phyloP scores from a whole-genome alignment of 2,888 invertebrate species.

The Acanthococcus lagerstroemiae region DNA sequence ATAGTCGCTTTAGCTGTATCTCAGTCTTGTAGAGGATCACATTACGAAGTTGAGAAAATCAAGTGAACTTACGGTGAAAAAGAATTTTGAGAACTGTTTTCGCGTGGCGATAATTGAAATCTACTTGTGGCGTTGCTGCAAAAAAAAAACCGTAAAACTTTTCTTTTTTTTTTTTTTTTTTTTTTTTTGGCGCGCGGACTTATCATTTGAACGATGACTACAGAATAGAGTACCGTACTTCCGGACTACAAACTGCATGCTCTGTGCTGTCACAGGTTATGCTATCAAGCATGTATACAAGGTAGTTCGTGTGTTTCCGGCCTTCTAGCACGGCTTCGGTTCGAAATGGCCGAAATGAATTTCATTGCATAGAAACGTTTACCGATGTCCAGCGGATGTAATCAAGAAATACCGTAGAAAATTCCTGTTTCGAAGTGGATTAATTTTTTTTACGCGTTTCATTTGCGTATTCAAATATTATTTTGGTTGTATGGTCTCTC shows the following conservation, averaged over 20 bases:
- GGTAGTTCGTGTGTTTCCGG: neutral
- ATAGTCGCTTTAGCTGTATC: too few species aligned
- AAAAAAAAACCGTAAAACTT: neutral
- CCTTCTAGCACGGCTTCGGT: neutral
- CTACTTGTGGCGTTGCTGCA: neutral
- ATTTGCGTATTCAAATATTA: too few species aligned
- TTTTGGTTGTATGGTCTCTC: too few species aligned
- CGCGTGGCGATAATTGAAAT: neutral
- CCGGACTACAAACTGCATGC: slow-evolving; percentile 15
- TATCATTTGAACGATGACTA: neutral
- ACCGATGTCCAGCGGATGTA: neutral
- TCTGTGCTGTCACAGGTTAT: neutral
- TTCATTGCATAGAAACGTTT: neutral
- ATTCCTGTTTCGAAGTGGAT: neutral
- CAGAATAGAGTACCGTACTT: slow-evolving; percentile 17
- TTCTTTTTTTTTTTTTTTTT: slow-evolving; percentile 6
- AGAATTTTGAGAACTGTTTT: neutral
- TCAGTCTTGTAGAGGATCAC: too few species aligned
- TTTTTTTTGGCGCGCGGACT: neutral
- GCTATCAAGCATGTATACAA: neutral
- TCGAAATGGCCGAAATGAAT: neutral
- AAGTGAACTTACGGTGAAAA: too few species aligned
- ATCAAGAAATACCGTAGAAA: slow-evolving; percentile 1
- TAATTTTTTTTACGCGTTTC: too few species aligned
- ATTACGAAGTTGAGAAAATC: too few species aligned